Conservation (phyloP, 2,113 vertebrate species). For the Zeus faber region DNA sequence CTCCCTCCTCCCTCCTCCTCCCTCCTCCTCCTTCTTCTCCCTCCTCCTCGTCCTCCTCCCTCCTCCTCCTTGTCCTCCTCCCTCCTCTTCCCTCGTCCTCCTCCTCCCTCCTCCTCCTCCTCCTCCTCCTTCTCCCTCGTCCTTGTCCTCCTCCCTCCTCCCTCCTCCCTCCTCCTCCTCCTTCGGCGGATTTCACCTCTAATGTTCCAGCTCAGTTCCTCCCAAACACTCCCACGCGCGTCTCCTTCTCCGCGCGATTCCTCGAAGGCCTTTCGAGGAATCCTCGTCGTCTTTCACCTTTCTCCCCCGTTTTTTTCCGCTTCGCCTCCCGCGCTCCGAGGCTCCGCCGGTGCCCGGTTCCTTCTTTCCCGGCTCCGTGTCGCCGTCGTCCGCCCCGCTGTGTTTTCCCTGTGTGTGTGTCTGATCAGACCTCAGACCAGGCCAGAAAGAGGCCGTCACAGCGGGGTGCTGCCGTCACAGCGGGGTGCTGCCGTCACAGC, state of each 20-base stretch:
- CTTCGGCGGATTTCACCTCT: conserved; percentile 36
- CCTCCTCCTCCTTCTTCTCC: not conserved
- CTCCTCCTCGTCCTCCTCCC: not conserved
- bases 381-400: too few relatives aligned
- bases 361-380: too few relatives aligned
- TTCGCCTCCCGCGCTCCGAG: too few relatives aligned
- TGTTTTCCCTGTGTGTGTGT: too few relatives aligned
- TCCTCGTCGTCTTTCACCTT: too few relatives aligned
- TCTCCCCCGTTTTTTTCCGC: too few relatives aligned
- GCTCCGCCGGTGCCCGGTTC: too few relatives aligned
- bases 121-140: not conserved
- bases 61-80: not conserved
- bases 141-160: not conserved
- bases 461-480: too few relatives aligned
- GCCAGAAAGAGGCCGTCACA: too few relatives aligned
- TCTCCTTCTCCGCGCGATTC: conserved; percentile 15
- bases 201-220: conserved; percentile 54
- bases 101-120: not conserved
- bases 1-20: not conserved
- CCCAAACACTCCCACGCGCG: conserved; percentile 63
- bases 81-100: not conserved
- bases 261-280: too few relatives aligned
- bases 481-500: too few relatives aligned
- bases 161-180: conserved; percentile 4
- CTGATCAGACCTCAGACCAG: too few relatives aligned